Percentiles rank a stretch among this genome's conserved stretches.
These are phyloP conservation scores for Hippocampus guttulatus DNA, from an alignment of 2,113 vertebrate species.

Conservation along the genomic window DNA sequence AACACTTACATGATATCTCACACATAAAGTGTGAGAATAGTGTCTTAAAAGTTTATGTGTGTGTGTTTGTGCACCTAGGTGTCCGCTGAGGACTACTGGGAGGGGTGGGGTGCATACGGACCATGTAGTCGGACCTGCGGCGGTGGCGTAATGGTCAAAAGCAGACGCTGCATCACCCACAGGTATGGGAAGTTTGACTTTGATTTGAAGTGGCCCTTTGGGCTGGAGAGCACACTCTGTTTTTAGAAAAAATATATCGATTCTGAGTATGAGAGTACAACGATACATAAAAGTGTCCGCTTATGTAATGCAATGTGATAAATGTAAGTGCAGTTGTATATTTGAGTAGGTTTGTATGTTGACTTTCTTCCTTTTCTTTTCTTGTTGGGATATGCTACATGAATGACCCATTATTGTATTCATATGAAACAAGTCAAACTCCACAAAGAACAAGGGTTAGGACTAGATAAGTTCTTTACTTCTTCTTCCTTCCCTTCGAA, in stretches of 20 bases:
- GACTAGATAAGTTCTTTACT: no score
- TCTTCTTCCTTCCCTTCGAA: no score
- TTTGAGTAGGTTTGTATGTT: no score
- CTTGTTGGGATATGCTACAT: no score
- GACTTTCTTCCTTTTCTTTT: no score
- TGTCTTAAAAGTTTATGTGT: background rate
- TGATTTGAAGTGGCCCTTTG: background rate
- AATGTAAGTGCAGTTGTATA: no score
- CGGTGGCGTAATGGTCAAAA: conserved; percentile 78
- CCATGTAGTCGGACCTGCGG: conserved; percentile 90
- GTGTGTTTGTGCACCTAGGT: conserved; percentile 34
- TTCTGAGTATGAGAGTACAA: no score
- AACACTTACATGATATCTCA: conserved; percentile 22
- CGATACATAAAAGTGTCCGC: no score
- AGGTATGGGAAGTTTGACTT: conserved; percentile 68
- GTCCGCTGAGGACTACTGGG: conserved; percentile 77
- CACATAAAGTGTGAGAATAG: background rate
- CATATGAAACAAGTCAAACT: no score
- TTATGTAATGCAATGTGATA: no score
- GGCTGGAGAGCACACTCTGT: background rate
- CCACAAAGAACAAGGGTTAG: no score
- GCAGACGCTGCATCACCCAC: conserved; percentile 79
- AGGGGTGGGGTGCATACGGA: conserved; percentile 81
- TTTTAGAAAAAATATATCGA: background rate
- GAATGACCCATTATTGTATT: no score